A percentile compares a stretch with the other conserved stretches of the same genome.
Evolutionary conservation across 2,888 invertebrate genomes (phyloP).

Genomic region (Phrixothrix hirtus): DNA sequence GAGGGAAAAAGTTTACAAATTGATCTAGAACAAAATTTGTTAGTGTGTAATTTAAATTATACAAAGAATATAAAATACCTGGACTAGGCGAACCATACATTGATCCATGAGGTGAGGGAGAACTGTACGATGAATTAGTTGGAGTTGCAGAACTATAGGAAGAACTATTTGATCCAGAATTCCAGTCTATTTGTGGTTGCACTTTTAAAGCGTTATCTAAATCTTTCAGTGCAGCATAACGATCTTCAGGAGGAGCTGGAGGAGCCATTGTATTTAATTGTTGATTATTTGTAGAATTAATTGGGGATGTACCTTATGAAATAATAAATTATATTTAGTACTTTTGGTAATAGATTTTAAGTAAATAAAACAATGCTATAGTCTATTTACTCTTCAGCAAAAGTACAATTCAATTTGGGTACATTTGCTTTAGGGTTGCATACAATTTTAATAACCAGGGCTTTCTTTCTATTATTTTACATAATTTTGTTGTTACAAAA

Average conservation of each 20-base stretch:
- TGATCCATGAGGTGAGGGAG: slow-evolving; percentile 52
- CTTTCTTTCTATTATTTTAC: no score
- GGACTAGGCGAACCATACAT: slow-evolving; percentile 56
- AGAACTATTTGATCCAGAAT: slow-evolving; percentile 51
- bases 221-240: slow-evolving; percentile 94
- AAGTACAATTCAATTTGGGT: no score
- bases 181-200: slow-evolving; percentile 56
- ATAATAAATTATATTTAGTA: no score
- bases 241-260: slow-evolving; percentile 69
- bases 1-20: slow-evolving; percentile 47
- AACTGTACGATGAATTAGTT: slow-evolving; percentile 52
- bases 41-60: not conserved
- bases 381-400: no score
- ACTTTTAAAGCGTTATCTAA: slow-evolving; percentile 76
- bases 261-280: slow-evolving; percentile 9
- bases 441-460: no score
- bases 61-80: slow-evolving; percentile 40
- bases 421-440: no score
- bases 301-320: no score
- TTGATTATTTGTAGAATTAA: slow-evolving; percentile 1
- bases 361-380: no score
- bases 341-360: no score
- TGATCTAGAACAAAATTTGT: slow-evolving; percentile 45
- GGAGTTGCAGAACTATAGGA: slow-evolving; percentile 52
- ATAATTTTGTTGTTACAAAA: no score